Conservation (phyloP, 1,140 invertebrate species). For the Formica selysi region DNA sequence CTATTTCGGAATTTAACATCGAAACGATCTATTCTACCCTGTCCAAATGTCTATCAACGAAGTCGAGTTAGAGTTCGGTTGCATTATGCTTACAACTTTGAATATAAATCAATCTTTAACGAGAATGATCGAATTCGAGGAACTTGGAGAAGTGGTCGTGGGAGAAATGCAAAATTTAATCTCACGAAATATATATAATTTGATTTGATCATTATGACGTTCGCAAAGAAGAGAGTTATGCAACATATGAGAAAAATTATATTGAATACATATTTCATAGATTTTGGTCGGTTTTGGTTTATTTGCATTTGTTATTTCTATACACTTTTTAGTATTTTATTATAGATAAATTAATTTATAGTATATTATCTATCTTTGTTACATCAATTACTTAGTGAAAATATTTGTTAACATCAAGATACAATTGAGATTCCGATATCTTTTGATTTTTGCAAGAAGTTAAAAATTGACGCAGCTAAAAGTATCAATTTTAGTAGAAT, state of each 20-base stretch:
- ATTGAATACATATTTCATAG: not conserved
- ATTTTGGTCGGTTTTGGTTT: not conserved
- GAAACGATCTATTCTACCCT: constrained; percentile 44
- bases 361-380: no score
- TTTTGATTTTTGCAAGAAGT: not conserved
- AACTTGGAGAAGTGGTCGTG: not conserved
- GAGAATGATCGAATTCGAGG: constrained; percentile 28
- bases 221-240: constrained; percentile 1
- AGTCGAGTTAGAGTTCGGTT: constrained; percentile 31
- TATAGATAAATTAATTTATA: no score
- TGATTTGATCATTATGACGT: not conserved
- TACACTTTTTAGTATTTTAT: no score
- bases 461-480: not conserved
- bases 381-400: no score
- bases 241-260: constrained; percentile 1
- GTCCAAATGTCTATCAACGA: constrained; percentile 46
- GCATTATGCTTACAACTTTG: constrained; percentile 42
- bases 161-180: constrained; percentile 11
- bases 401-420: no score
- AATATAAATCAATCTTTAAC: constrained; percentile 54
- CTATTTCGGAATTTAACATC: constrained; percentile 31
- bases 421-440: no score
- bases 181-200: not conserved
- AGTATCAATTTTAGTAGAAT: not conserved
- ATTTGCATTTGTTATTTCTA: no score